Evolutionary conservation across 2,113 vertebrate species (phyloP).

Genomic region (Mormyrus iriodes): DNA sequence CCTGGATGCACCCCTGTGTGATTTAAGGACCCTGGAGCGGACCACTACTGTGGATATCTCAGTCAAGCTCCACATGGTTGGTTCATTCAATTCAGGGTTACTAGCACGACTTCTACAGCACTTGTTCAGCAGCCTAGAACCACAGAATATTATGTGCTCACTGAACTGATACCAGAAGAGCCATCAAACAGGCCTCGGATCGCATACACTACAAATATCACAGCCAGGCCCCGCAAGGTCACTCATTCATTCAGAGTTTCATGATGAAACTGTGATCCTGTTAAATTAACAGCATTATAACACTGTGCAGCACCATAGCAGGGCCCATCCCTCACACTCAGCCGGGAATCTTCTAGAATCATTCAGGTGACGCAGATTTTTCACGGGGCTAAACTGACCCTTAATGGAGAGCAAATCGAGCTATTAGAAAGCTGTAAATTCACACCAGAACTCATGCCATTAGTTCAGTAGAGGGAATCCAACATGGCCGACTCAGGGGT

Average conservation of each 20-base stretch:
- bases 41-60: neutral
- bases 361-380: neutral
- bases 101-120: neutral
- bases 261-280: neutral
- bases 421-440: neutral
- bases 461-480: neutral
- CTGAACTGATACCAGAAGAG: neutral
- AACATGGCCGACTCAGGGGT: constrained; percentile 26
- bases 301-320: neutral
- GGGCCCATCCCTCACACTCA: neutral
- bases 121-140: neutral
- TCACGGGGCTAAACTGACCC: neutral
- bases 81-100: neutral
- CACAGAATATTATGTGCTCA: neutral
- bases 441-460: constrained; percentile 21
- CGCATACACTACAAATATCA: neutral
- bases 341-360: neutral
- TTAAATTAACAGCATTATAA: neutral
- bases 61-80: neutral
- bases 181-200: neutral
- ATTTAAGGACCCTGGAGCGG: too few relatives aligned
- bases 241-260: neutral
- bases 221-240: neutral
- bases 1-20: too few relatives aligned
- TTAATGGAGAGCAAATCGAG: neutral